phyloP scores from a whole-genome alignment of 2,113 vertebrate species.

The Leptobrachium ailaonicum region DNA sequence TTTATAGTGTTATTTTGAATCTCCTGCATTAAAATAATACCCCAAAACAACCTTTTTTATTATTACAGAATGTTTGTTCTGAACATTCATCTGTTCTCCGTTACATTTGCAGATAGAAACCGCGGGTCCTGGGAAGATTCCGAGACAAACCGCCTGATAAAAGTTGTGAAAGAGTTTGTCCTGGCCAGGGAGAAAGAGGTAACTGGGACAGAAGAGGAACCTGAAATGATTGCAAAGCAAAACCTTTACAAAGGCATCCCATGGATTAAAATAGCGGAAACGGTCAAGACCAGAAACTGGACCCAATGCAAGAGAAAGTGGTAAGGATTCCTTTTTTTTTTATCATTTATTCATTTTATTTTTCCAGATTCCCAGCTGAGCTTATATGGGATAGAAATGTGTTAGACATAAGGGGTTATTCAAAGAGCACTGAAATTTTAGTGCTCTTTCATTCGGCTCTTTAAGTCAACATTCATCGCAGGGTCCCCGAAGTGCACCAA shows the following conservation, averaged over 20 bases:
- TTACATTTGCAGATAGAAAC: constrained; percentile 42
- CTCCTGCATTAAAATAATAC: too few relatives aligned
- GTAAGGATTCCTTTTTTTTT: constrained; percentile 54
- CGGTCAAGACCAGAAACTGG: constrained; percentile 70
- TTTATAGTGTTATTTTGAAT: too few relatives aligned
- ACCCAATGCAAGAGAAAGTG: constrained; percentile 74
- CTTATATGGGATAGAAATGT: too few relatives aligned
- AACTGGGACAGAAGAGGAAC: not conserved
- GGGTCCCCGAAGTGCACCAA: too few relatives aligned
- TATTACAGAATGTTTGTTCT: not conserved
- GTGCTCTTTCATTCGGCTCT: too few relatives aligned
- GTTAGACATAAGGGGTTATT: too few relatives aligned
- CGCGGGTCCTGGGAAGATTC: constrained; percentile 64
- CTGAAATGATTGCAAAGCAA: not conserved
- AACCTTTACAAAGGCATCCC: constrained; percentile 53
- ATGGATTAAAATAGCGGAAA: constrained; percentile 66
- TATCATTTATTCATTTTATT: too few relatives aligned
- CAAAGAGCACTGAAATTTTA: too few relatives aligned
- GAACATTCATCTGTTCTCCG: not conserved
- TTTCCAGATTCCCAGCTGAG: not conserved
- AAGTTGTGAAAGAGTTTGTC: constrained; percentile 64
- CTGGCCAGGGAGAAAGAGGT: constrained; percentile 11
- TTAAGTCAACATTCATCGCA: too few relatives aligned
- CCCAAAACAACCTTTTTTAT: too few relatives aligned
- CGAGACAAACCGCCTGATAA: constrained; percentile 59